Conservation (phyloP, 2,888 invertebrate species). For the Girardia tigrina region DNA sequence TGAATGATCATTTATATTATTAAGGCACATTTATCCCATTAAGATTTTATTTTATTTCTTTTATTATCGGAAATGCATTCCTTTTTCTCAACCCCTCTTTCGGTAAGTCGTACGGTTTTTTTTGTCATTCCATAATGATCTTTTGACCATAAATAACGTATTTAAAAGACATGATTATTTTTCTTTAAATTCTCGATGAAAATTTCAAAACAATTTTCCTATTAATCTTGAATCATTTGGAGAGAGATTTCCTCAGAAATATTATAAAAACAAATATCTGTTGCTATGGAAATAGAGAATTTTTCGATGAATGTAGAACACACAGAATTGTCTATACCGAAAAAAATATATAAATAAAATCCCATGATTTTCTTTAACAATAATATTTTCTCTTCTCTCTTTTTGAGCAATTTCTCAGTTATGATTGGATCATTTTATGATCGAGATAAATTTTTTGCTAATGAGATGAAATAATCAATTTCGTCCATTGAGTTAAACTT, state of each 20-base stretch:
- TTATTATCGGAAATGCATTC: background rate
- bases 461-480: conserved; percentile 19
- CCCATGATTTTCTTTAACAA: background rate
- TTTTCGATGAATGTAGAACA: conserved; percentile 1
- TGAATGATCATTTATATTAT: conserved; percentile 8
- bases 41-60: background rate
- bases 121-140: background rate
- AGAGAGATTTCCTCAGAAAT: background rate
- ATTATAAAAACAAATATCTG: conserved; percentile 8
- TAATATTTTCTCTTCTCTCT: background rate
- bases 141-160: background rate
- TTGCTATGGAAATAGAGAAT: background rate
- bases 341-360: no score
- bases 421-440: conserved; percentile 12
- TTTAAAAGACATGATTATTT: background rate
- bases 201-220: background rate
- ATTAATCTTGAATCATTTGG: background rate
- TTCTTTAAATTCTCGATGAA: background rate
- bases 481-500: background rate
- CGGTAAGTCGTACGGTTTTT: conserved; percentile 1
- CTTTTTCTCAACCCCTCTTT: background rate
- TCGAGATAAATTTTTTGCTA: background rate
- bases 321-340: conserved; percentile 10
- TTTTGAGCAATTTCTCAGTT: conserved; percentile 19
- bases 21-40: background rate